phyloP scores from a whole-genome alignment of 2,113 vertebrate genomes.

The Crotalus helleri region DNA sequence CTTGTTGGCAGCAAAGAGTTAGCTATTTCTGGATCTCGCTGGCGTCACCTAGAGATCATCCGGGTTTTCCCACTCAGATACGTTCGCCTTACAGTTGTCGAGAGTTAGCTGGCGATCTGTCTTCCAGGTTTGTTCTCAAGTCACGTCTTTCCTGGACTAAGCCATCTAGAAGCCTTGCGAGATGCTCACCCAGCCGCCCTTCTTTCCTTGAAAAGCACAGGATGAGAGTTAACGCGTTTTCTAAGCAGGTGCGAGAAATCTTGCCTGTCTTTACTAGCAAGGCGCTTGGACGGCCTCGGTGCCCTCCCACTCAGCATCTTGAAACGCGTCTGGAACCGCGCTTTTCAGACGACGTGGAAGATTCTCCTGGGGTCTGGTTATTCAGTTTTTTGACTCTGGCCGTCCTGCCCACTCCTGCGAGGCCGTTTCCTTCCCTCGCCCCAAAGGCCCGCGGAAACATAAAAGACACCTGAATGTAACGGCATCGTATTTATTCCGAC shows the following conservation, averaged over 20 bases:
- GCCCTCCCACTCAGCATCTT: not conserved
- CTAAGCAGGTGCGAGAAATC: not conserved
- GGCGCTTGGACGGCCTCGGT: not conserved
- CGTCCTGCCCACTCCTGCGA: not conserved
- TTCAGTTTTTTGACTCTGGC: not conserved
- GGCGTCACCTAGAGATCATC: not conserved
- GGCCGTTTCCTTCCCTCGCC: not conserved
- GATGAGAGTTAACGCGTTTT: not conserved
- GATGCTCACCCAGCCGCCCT: not conserved
- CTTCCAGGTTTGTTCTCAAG: too few species aligned
- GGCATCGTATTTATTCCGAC: not conserved
- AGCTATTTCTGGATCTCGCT: not conserved
- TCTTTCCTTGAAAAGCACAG: not conserved
- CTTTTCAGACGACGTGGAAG: not conserved
- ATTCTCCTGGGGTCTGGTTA: too few species aligned
- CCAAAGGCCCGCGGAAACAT: not conserved
- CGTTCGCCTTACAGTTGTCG: not conserved
- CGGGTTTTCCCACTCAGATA: not conserved
- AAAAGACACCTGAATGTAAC: not conserved
- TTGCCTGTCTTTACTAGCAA: not conserved
- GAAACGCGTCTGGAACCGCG: not conserved
- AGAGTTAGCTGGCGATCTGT: not conserved
- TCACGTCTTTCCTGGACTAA: not conserved
- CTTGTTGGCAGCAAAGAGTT: not conserved
- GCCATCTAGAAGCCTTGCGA: not conserved